phyloP scores from a whole-genome alignment of 1,140 invertebrate genomes.

The Bradynema listronoti region DNA sequence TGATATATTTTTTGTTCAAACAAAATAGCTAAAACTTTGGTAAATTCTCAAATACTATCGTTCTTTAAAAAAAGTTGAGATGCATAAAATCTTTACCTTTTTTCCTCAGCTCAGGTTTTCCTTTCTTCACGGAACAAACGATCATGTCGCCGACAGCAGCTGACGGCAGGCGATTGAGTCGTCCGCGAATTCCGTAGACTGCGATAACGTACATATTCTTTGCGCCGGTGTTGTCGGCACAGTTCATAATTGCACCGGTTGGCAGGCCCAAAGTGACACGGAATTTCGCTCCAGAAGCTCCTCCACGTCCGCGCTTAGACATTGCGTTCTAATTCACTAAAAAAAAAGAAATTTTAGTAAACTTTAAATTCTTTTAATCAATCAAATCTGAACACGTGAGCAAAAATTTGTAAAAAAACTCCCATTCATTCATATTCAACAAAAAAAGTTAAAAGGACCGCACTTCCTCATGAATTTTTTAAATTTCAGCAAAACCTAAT shows the following conservation, averaged over 20 bases:
- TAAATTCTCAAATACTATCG: too few species aligned
- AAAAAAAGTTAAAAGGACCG: too few species aligned
- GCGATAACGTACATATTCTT: constrained; percentile 99
- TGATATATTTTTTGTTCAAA: too few species aligned
- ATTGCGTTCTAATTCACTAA: constrained; percentile 49
- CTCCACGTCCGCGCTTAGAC: constrained; percentile 86
- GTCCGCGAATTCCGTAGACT: constrained; percentile 92
- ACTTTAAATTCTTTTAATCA: too few species aligned
- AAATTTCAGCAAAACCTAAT: too few species aligned
- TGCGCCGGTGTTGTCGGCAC: constrained; percentile 69
- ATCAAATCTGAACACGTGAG: too few species aligned
- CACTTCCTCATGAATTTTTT: too few species aligned
- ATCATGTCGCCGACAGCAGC: constrained; percentile 97
- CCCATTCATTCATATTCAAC: too few species aligned
- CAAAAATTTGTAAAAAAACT: too few species aligned
- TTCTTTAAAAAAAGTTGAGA: background rate
- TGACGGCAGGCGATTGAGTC: constrained; percentile 90
- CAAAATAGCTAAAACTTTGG: too few species aligned
- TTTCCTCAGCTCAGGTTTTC: constrained; percentile 96
- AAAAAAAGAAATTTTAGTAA: too few species aligned
- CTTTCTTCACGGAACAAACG: constrained; percentile 96
- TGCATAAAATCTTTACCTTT: constrained; percentile 68
- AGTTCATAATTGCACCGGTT: constrained; percentile 72
- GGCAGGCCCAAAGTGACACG: constrained; percentile 96
- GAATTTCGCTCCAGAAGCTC: constrained; percentile 98